Percentiles rank a stretch among this genome's conserved stretches.
Evolutionary conservation across 2,888 invertebrate genomes (phyloP).

Genomic region (Netelia melanura): DNA sequence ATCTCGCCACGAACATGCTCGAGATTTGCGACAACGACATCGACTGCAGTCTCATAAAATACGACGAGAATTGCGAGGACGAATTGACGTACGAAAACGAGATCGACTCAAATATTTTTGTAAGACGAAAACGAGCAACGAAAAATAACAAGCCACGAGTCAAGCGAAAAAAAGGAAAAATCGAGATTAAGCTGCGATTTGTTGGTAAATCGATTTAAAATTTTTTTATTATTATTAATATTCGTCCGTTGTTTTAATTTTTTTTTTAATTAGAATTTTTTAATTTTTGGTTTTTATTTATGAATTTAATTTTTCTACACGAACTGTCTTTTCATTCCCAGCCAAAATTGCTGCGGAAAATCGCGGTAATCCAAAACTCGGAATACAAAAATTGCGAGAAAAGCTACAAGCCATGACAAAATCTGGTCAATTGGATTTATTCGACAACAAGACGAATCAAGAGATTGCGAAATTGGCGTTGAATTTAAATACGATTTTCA

Average conservation of each 20-base stretch:
- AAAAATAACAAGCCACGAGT: conserved; percentile 69
- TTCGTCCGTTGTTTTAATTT: background rate
- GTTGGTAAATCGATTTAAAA: conserved; percentile 72
- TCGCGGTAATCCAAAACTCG: conserved; percentile 76
- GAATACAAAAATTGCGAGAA: conserved; percentile 74
- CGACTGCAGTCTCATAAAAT: conserved; percentile 76
- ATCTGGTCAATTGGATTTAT: conserved; percentile 74
- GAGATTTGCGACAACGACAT: conserved; percentile 78
- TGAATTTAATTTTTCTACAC: background rate
- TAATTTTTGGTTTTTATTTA: conserved; percentile 12
- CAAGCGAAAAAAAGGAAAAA: conserved; percentile 72
- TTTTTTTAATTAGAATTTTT: background rate
- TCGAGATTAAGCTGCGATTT: conserved; percentile 80
- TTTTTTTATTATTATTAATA: background rate
- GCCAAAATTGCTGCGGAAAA: conserved; percentile 79
- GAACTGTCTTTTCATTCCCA: conserved; percentile 36
- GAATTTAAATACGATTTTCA: conserved; percentile 77
- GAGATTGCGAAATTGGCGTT: conserved; percentile 77
- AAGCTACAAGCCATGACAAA: conserved; percentile 74
- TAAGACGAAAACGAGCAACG: conserved; percentile 60
- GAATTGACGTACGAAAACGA: conserved; percentile 52
- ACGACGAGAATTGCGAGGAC: conserved; percentile 75
- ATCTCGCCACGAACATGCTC: conserved; percentile 76
- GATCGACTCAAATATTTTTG: conserved; percentile 72
- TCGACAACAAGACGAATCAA: conserved; percentile 75